Conservation (phyloP, 2,888 invertebrate genomes). For the Synergus gifuensis region DNA sequence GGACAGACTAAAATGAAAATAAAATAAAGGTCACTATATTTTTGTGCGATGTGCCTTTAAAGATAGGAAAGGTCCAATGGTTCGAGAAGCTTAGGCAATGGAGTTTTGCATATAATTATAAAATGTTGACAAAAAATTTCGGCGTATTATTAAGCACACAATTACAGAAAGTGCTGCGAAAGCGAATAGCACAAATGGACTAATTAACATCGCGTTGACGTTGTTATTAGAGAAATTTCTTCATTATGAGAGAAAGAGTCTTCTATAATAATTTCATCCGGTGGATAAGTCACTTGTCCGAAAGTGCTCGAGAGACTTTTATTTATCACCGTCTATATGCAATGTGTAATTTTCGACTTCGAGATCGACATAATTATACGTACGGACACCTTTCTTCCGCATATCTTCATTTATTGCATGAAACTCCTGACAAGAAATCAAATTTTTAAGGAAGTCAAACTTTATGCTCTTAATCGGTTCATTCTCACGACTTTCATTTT, state of each 20-base stretch:
- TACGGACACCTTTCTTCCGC: background rate
- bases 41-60: background rate
- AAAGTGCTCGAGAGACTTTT: background rate
- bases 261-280: too few relatives aligned
- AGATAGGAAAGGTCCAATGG: background rate
- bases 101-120: background rate
- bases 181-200: background rate
- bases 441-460: background rate
- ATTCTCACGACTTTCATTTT: background rate
- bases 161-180: background rate
- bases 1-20: background rate
- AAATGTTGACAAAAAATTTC: background rate
- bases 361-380: background rate
- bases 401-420: background rate
- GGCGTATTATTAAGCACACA: background rate
- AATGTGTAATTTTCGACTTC: background rate
- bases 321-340: background rate
- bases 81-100: background rate
- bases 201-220: background rate
- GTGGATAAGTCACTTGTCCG: background rate
- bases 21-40: background rate
- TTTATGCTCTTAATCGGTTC: background rate
- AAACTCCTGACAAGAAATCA: background rate
- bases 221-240: constrained; percentile 4
- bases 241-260: background rate